These are phyloP conservation scores for Gobionotothen gibberifrons DNA, from an alignment of 2,797 vertebrate species.

Conservation along the genomic window DNA sequence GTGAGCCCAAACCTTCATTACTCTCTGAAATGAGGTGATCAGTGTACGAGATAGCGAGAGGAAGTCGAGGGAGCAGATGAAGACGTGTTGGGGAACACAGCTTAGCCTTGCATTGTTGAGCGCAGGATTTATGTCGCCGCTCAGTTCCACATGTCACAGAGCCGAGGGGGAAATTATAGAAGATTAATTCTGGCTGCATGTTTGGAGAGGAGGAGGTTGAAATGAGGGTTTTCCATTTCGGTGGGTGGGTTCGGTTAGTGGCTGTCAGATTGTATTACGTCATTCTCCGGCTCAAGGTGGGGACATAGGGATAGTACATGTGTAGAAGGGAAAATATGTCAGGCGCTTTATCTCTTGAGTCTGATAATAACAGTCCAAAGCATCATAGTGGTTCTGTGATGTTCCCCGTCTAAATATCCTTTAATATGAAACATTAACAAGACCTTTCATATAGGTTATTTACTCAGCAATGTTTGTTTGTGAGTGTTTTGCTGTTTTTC, in stretches of 20 bases:
- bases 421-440: too few species aligned
- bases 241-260: constrained; percentile 26
- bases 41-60: constrained; percentile 43
- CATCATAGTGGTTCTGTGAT: neutral
- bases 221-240: constrained; percentile 58
- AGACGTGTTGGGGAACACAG: constrained; percentile 61
- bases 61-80: constrained; percentile 47
- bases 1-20: constrained; percentile 51
- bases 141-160: constrained; percentile 63
- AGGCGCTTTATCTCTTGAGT: neutral
- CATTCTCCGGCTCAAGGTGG: constrained; percentile 42
- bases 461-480: too few species aligned
- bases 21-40: constrained; percentile 56
- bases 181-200: constrained; percentile 66
- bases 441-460: too few species aligned
- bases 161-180: constrained; percentile 59
- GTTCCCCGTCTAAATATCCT: neutral
- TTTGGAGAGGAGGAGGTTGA: constrained; percentile 51
- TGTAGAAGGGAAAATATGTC: constrained; percentile 12
- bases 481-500: too few species aligned
- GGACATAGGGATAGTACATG: constrained; percentile 19
- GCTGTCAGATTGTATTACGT: constrained; percentile 46
- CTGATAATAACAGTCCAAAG: neutral
- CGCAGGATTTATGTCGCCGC: constrained; percentile 62
- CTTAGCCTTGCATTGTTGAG: constrained; percentile 62